Percentiles rank a stretch among this genome's conserved stretches.
These are phyloP conservation scores for Julus scanicus DNA, from an alignment of 2,888 invertebrate genomes.

Conservation along the genomic window DNA sequence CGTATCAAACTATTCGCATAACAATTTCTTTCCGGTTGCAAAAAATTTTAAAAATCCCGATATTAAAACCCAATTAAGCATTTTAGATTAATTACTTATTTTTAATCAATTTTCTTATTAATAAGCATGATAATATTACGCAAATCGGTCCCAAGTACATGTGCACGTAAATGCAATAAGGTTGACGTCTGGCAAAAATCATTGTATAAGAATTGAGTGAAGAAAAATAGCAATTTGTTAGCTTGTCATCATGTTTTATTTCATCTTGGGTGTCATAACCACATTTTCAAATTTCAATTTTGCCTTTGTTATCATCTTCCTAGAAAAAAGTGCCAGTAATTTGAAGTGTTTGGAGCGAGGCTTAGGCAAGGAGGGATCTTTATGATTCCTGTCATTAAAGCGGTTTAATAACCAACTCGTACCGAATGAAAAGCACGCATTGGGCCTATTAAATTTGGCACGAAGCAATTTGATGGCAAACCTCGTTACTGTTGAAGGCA, in stretches of 20 bases:
- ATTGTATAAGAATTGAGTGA: neutral
- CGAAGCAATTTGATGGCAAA: neutral
- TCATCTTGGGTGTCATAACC: slow-evolving; percentile 5
- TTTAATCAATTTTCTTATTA: too few relatives aligned
- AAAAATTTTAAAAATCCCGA: too few relatives aligned
- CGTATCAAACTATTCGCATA: too few relatives aligned
- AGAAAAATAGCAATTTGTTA: neutral
- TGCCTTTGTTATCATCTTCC: neutral
- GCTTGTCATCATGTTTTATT: neutral
- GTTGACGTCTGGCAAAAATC: too few relatives aligned
- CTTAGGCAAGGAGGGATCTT: neutral
- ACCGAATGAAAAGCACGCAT: too few relatives aligned
- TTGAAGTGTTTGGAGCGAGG: neutral
- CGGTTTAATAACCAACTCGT: neutral
- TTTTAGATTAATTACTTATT: too few relatives aligned
- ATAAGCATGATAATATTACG: too few relatives aligned
- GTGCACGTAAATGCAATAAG: too few relatives aligned
- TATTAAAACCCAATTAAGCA: too few relatives aligned
- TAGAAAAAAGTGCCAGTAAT: neutral
- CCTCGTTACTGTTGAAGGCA: neutral
- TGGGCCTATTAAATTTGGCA: neutral
- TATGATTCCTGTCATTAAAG: neutral
- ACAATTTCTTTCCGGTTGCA: too few relatives aligned
- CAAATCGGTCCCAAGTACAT: too few relatives aligned
- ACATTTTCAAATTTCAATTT: slow-evolving; percentile 29